Conservation (phyloP, 92 coral and sea anemone species). For the Zoanthus sansibaricus region DNA sequence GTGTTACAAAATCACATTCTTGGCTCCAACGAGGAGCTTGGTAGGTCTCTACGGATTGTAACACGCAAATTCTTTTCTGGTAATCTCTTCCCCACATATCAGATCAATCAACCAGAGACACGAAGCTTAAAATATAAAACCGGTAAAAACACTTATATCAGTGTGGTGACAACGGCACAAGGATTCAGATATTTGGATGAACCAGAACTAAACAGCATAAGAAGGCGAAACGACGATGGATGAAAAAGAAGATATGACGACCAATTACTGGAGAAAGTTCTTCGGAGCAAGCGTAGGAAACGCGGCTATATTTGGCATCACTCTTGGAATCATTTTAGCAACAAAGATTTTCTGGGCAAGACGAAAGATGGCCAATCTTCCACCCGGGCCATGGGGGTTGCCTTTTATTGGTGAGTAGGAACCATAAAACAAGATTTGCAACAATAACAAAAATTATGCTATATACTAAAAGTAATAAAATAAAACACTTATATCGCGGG, state of each 20-base stretch:
- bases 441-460: too few relatives aligned
- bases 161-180: neutral
- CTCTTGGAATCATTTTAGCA: neutral
- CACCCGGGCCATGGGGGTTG: neutral
- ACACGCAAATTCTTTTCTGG: conserved; percentile 13
- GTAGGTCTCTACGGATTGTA: neutral
- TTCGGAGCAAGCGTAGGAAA: neutral
- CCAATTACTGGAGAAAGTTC: neutral
- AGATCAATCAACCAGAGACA: neutral
- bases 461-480: too few relatives aligned
- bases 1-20: neutral
- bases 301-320: neutral
- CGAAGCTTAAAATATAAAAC: neutral
- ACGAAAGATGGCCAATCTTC: neutral
- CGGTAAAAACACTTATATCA: neutral
- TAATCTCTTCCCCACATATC: neutral
- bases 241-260: neutral
- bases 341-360: neutral
- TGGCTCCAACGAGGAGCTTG: neutral
- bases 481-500: too few relatives aligned
- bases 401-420: neutral
- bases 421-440: neutral
- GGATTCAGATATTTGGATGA: neutral
- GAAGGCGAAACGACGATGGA: neutral
- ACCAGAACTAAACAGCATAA: neutral